Percentiles rank a stretch among this genome's conserved stretches.
Evolutionary conservation across 2,888 invertebrate genomes (phyloP).

Genomic region (Terebella lapidaria): DNA sequence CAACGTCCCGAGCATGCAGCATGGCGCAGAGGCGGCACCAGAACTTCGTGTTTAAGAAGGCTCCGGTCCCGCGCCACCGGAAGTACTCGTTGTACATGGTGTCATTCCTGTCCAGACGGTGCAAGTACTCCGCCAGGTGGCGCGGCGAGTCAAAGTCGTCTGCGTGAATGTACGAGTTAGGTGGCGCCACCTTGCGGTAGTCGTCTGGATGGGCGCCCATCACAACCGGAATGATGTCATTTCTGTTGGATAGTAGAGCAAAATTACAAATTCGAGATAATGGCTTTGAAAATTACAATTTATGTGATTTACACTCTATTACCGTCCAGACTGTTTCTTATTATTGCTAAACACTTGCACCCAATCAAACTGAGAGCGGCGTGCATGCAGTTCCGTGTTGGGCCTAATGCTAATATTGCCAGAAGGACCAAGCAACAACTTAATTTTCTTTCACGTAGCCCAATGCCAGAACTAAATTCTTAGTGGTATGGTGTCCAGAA

Average conservation of each 20-base stretch:
- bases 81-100: slow-evolving; percentile 91
- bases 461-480: no score
- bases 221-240: slow-evolving; percentile 24
- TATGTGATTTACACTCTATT: no score
- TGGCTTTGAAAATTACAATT: no score
- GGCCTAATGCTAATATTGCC: no score
- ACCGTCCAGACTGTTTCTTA: no score
- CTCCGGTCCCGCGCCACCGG: slow-evolving; percentile 81
- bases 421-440: no score
- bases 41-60: slow-evolving; percentile 91
- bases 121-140: slow-evolving; percentile 80
- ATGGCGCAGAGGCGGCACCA: slow-evolving; percentile 82
- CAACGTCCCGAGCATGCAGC: slow-evolving; percentile 22
- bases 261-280: no score
- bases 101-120: slow-evolving; percentile 79
- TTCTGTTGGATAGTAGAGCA: slow-evolving; percentile 8
- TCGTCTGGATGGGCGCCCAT: slow-evolving; percentile 24
- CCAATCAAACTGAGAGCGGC: no score
- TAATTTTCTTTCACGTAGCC: no score
- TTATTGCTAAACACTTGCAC: no score
- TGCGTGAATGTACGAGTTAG: slow-evolving; percentile 88
- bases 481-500: no score
- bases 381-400: no score
- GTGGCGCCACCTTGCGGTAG: slow-evolving; percentile 67
- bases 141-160: slow-evolving; percentile 87